These are phyloP conservation scores for Trichonephila inaurata DNA, from an alignment of 1,140 invertebrate genomes.

Conservation along the genomic window DNA sequence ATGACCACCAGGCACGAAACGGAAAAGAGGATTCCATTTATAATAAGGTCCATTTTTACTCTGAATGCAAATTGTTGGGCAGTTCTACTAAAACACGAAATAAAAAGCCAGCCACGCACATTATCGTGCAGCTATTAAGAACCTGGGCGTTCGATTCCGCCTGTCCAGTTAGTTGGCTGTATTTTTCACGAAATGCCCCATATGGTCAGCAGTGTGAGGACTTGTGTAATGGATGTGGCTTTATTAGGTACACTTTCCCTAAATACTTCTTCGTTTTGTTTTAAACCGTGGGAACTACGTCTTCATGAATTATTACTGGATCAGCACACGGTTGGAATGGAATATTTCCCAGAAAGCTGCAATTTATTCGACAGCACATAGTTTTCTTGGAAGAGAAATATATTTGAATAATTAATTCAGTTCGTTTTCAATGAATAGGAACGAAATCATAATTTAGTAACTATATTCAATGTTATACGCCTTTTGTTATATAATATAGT, in stretches of 20 bases:
- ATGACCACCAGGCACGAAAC: constrained; percentile 37
- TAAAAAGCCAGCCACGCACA: constrained; percentile 33
- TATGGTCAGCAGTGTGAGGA: not conserved
- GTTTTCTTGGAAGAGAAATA: not conserved
- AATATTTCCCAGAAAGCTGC: not conserved
- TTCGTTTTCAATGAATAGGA: not conserved
- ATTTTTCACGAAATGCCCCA: constrained; percentile 32
- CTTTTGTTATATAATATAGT: too few species aligned
- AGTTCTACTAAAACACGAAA: constrained; percentile 29
- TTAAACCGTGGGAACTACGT: not conserved
- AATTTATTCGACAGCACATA: not conserved
- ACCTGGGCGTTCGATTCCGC: constrained; percentile 9
- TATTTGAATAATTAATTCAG: not conserved
- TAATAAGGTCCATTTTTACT: constrained; percentile 38
- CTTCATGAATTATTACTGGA: not conserved
- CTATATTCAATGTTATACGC: too few species aligned
- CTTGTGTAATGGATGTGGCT: constrained; percentile 48
- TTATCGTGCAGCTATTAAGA: constrained; percentile 35
- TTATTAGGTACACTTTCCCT: constrained; percentile 18
- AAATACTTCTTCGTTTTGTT: constrained; percentile 6
- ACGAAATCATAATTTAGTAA: not conserved
- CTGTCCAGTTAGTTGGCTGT: not conserved
- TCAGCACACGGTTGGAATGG: not conserved
- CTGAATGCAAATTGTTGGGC: constrained; percentile 50
- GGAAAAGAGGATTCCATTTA: constrained; percentile 9